Evolutionary conservation across 2,797 vertebrate species (phyloP).

Genomic region (Echiichthys vipera): DNA sequence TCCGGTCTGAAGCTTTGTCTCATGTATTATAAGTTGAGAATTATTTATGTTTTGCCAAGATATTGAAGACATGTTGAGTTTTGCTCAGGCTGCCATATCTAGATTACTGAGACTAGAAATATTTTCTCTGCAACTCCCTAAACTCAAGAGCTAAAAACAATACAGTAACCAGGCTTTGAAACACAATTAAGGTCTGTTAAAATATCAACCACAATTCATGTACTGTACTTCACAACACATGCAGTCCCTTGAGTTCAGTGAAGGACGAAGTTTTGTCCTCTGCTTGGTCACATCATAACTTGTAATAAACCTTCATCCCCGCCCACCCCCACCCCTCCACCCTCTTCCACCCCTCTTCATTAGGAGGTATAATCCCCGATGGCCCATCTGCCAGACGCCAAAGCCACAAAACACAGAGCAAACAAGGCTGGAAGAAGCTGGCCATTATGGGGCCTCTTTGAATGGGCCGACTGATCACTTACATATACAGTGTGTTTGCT

Average conservation of each 20-base stretch:
- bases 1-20: not conserved
- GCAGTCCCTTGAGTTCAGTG: not conserved
- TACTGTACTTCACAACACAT: not conserved
- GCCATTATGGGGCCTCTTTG: conserved; percentile 67
- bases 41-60: not conserved
- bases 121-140: not conserved
- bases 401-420: conserved; percentile 71
- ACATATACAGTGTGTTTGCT: conserved; percentile 65
- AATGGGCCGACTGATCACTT: conserved; percentile 58
- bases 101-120: not conserved
- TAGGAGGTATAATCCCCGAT: conserved; percentile 79
- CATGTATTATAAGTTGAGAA: not conserved
- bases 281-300: conserved; percentile 37
- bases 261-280: not conserved
- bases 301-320: conserved; percentile 29
- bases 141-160: not conserved
- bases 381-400: conserved; percentile 81
- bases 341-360: conserved; percentile 64
- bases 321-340: not conserved
- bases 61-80: not conserved
- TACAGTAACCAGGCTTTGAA: not conserved
- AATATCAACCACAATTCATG: not conserved
- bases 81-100: not conserved
- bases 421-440: conserved; percentile 72
- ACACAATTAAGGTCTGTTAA: not conserved